A percentile compares a stretch with the other conserved stretches of the same genome.
phyloP scores from a whole-genome alignment of 1,140 invertebrate genomes.

The Pissodes strobi region DNA sequence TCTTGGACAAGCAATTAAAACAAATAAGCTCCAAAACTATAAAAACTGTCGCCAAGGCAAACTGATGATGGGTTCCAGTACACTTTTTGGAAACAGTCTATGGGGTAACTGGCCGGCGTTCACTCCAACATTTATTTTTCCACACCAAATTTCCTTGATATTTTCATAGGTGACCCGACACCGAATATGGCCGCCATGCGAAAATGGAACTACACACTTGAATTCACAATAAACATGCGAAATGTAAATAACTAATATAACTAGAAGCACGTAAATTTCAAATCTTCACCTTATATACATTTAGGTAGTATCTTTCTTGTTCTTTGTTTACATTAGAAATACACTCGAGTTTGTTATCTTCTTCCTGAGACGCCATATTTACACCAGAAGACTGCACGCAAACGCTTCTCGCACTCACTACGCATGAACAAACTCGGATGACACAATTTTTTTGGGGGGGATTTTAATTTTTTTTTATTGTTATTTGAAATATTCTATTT shows the following conservation, averaged over 20 bases:
- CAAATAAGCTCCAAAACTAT: constrained; percentile 41
- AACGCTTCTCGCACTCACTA: constrained; percentile 29
- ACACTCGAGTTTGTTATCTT: constrained; percentile 51
- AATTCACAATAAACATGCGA: constrained; percentile 50
- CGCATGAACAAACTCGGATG: constrained; percentile 7
- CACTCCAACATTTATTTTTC: constrained; percentile 18
- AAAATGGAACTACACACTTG: constrained; percentile 49
- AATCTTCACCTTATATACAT: constrained; percentile 53
- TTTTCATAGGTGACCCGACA: constrained; percentile 31
- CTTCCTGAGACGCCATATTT: constrained; percentile 55
- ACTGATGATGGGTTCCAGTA: not conserved
- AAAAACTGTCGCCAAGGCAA: constrained; percentile 10
- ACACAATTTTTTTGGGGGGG: too few species aligned
- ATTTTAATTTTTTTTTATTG: too few species aligned
- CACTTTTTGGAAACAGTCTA: constrained; percentile 9
- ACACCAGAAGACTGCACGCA: constrained; percentile 51
- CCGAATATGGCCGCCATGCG: constrained; percentile 53
- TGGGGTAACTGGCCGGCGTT: constrained; percentile 3
- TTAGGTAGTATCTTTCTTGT: constrained; percentile 50
- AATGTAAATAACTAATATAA: constrained; percentile 48
- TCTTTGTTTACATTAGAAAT: constrained; percentile 49
- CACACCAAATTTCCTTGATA: constrained; percentile 2
- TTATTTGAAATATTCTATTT: too few species aligned
- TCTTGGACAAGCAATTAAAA: constrained; percentile 45
- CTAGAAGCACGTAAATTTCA: constrained; percentile 47